These are phyloP conservation scores for Phortica magna DNA, from an alignment of 2,888 invertebrate species.

Conservation along the genomic window DNA sequence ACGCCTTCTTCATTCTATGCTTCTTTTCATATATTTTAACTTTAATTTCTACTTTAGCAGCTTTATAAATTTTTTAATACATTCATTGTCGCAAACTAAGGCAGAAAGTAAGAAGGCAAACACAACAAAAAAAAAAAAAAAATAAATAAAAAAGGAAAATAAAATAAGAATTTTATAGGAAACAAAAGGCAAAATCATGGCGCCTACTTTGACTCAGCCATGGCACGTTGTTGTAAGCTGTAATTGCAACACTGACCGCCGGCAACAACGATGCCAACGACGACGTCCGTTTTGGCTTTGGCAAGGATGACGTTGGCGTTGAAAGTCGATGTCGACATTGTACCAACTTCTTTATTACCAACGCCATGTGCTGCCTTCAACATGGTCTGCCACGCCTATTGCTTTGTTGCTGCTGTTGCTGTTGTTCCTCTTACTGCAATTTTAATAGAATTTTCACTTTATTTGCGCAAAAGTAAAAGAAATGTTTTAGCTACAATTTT, in stretches of 20 bases:
- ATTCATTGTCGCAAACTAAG: slow-evolving; percentile 35
- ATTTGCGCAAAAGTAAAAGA: slow-evolving; percentile 22
- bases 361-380: neutral
- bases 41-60: slow-evolving; percentile 43
- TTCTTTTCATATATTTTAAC: slow-evolving; percentile 43
- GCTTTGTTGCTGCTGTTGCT: neutral
- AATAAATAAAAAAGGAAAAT: no score
- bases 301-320: no score
- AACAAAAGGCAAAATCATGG: no score
- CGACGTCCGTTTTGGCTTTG: neutral
- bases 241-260: slow-evolving; percentile 32
- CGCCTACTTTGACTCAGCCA: no score
- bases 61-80: slow-evolving; percentile 32
- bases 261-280: neutral
- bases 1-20: slow-evolving; percentile 32
- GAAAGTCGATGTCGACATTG: neutral
- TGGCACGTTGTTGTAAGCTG: neutral
- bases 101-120: neutral
- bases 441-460: slow-evolving; percentile 34
- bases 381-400: neutral
- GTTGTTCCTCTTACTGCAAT: slow-evolving; percentile 18
- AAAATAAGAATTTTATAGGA: no score
- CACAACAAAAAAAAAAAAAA: neutral
- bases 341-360: slow-evolving; percentile 5
- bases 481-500: neutral